Evolutionary conservation across 1,140 invertebrate genomes (phyloP).

Genomic region (Scaptodrosophila lebanonensis): DNA sequence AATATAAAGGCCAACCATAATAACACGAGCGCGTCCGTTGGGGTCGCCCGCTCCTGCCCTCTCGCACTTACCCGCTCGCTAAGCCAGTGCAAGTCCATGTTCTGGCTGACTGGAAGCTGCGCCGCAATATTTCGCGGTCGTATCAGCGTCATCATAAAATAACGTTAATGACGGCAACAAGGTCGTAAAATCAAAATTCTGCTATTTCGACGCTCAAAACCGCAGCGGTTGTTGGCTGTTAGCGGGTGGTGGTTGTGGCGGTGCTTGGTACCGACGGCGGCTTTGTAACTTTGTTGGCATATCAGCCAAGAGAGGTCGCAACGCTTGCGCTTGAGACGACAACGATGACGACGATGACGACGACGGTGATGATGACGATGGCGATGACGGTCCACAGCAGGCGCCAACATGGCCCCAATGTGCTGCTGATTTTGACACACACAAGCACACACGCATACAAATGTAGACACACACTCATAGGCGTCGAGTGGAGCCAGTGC

Average conservation of each 20-base stretch:
- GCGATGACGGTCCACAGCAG: constrained; percentile 22
- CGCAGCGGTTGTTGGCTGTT: constrained; percentile 41
- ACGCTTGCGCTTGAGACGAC: too few species aligned
- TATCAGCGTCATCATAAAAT: constrained; percentile 76
- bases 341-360: constrained; percentile 18
- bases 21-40: constrained; percentile 26
- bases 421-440: constrained; percentile 30
- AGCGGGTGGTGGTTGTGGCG: constrained; percentile 15
- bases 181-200: constrained; percentile 76
- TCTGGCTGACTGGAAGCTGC: constrained; percentile 11
- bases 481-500: constrained; percentile 10
- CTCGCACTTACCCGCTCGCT: too few species aligned
- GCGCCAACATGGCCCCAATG: constrained; percentile 33
- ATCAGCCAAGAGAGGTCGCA: too few species aligned
- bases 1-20: constrained; percentile 33
- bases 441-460: constrained; percentile 18
- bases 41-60: too few species aligned
- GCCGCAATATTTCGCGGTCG: constrained; percentile 68
- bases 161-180: constrained; percentile 74
- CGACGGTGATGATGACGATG: constrained; percentile 3
- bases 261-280: constrained; percentile 20
- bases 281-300: constrained; percentile 49
- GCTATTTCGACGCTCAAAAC: constrained; percentile 65
- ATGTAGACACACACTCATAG: neutral
- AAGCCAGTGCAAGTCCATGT: constrained; percentile 47